Evolutionary conservation across 1,140 invertebrate species (phyloP).

Genomic region (Eufriesea mexicana): DNA sequence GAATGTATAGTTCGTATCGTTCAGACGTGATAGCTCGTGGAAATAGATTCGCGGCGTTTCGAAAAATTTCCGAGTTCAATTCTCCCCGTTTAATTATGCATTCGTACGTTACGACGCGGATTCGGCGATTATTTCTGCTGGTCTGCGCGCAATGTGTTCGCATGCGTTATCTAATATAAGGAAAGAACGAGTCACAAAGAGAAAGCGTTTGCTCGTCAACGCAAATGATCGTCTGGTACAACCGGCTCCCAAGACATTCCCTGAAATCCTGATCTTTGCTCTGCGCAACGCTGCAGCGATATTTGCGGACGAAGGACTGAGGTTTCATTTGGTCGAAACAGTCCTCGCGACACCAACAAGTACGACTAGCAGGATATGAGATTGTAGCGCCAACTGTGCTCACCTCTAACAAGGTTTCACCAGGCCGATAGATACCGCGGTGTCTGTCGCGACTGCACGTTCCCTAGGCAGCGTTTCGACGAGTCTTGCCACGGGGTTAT

Average conservation of each 20-base stretch:
- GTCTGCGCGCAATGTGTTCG: too few species aligned
- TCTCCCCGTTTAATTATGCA: too few species aligned
- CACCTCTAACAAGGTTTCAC: slow-evolving; percentile 73
- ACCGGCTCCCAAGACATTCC: background rate
- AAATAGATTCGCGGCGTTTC: too few species aligned
- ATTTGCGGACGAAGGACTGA: slow-evolving; percentile 36
- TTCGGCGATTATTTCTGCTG: too few species aligned
- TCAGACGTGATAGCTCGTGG: too few species aligned
- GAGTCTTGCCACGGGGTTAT: slow-evolving; percentile 38
- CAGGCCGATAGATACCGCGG: slow-evolving; percentile 61
- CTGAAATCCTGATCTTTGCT: slow-evolving; percentile 7
- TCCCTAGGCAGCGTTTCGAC: slow-evolving; percentile 62
- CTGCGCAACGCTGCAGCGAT: background rate
- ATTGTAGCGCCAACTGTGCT: slow-evolving; percentile 71
- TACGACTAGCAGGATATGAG: slow-evolving; percentile 70
- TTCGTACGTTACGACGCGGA: too few species aligned
- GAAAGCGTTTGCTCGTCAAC: background rate
- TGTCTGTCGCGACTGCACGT: slow-evolving; percentile 45
- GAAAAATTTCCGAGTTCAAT: too few species aligned
- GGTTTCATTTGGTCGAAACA: slow-evolving; percentile 48
- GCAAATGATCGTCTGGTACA: background rate
- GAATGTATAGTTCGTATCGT: too few species aligned
- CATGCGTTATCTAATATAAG: background rate
- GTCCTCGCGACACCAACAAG: slow-evolving; percentile 26
- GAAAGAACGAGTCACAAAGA: background rate